Evolutionary conservation across 2,888 invertebrate species (phyloP), one percentile per base, ranked within the genome.

Genomic region (Charanyca ferruginea): DNA sequence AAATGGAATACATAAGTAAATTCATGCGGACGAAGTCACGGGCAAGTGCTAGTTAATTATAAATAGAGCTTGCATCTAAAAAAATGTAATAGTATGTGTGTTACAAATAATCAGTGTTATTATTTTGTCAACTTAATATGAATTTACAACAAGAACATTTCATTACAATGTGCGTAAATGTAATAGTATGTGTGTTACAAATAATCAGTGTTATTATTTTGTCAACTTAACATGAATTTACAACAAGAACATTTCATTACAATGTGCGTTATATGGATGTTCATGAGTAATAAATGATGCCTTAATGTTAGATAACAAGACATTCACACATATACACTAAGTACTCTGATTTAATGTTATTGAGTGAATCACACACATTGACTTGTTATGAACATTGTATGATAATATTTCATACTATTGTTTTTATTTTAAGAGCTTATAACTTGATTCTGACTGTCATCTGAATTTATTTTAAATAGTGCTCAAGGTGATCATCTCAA

Each of bases 231-330:
- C 5, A 57, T 20, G 7, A 22, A 38, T 20, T 38, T 20, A 55
- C 7, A 47, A 23, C 7, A 23, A 52, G 35, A 35, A 69, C 8
- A 59, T 32, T 20, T 41, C 53, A 38, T 28, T 53, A 53, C 35
- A 53, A 51, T 52, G 9, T 54, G 16, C 1, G 0, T 41, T 65
- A 57, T 35, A 48, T 55, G 42, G 41, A 42, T 62, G 42, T 22
- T 13, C 42, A 48, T 58, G 59, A 58, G 58, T 71, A 49, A 71
- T 70, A 38, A 38, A 41, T 22, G 22, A 76, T 66, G 18, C 9
- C 54, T 35, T 22, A 47, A 53, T 62, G 41, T 66, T 75, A 66
- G 77, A 76, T 76, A 75, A 62, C 51, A 66, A 55, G 23, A 58
- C 44, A 41, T 49, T 48, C 42, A 51, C 57, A 71, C 47, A 65